Conservation (phyloP, 2,888 invertebrate species). For the Micoletzkya japonica region DNA sequence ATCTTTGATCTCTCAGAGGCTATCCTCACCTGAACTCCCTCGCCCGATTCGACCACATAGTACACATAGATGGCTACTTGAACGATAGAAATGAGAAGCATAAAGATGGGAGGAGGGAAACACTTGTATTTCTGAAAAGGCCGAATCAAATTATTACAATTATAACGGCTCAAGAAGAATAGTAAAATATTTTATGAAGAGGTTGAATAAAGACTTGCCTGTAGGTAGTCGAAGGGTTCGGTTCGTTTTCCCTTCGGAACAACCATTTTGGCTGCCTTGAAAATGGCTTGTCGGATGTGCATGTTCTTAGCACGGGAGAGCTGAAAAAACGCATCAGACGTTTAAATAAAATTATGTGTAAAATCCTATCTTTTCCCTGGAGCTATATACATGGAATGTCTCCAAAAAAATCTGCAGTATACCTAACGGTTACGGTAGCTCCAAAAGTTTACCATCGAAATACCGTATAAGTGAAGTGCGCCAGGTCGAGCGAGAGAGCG, state of each 20-base stretch:
- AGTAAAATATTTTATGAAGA: no score
- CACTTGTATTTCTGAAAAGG: slow-evolving; percentile 75
- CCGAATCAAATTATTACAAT: no score
- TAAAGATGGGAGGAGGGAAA: slow-evolving; percentile 85
- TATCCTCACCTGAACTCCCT: slow-evolving; percentile 64
- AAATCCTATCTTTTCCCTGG: no score
- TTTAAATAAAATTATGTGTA: no score
- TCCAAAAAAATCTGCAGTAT: no score
- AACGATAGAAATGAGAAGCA: slow-evolving; percentile 84
- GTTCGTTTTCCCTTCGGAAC: slow-evolving; percentile 50
- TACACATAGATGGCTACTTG: slow-evolving; percentile 75
- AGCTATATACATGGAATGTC: no score
- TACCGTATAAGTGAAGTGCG: no score
- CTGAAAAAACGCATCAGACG: slow-evolving; percentile 38
- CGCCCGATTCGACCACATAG: slow-evolving; percentile 67
- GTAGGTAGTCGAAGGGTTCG: slow-evolving; percentile 49
- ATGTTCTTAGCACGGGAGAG: slow-evolving; percentile 56
- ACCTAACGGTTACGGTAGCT: background rate
- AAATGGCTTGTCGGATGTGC: slow-evolving; percentile 46
- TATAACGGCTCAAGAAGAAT: background rate
- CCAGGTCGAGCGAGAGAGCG: no score
- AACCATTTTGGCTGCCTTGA: slow-evolving; percentile 57
- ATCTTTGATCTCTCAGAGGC: background rate
- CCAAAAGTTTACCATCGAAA: no score
- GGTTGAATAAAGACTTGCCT: no score